Conservation (phyloP, 2,113 vertebrate genomes). For the Syngnathus floridae region DNA sequence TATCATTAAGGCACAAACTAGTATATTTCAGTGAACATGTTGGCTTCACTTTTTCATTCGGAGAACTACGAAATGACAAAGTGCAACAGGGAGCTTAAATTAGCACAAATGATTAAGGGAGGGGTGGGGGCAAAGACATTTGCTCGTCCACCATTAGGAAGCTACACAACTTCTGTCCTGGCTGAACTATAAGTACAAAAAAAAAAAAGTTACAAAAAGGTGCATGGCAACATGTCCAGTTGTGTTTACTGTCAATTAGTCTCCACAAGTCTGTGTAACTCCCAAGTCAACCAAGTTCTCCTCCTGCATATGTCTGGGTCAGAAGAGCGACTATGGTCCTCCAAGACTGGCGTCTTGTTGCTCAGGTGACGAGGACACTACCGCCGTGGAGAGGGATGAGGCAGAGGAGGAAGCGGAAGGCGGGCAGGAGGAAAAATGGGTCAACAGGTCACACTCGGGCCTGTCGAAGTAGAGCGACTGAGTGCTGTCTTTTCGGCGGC, state of each 20-base stretch:
- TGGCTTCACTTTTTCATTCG: slow-evolving; percentile 20
- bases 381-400: slow-evolving; percentile 25
- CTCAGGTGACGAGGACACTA: slow-evolving; percentile 23
- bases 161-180: slow-evolving; percentile 27
- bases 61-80: slow-evolving; percentile 50
- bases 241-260: slow-evolving; percentile 29
- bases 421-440: slow-evolving; percentile 47
- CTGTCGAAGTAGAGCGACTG: slow-evolving; percentile 77
- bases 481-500: slow-evolving; percentile 78
- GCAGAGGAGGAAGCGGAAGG: slow-evolving; percentile 42
- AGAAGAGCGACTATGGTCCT: slow-evolving; percentile 79
- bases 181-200: slow-evolving; percentile 40
- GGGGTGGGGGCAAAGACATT: slow-evolving; percentile 3
- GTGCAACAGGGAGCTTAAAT: slow-evolving; percentile 54
- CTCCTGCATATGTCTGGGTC: slow-evolving; percentile 70
- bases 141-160: slow-evolving; percentile 23
- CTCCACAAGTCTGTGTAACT: slow-evolving; percentile 8
- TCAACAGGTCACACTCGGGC: slow-evolving; percentile 43
- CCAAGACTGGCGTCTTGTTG: slow-evolving; percentile 2
- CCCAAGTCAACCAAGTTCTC: neutral
- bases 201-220: slow-evolving; percentile 58
- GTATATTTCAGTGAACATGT: slow-evolving; percentile 31
- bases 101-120: slow-evolving; percentile 37
- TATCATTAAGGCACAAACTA: slow-evolving; percentile 61
- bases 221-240: slow-evolving; percentile 65